Evolutionary conservation across 1,140 invertebrate genomes (phyloP), one percentile per base, ranked within the genome.

Genomic region (Ectropis grisescens): DNA sequence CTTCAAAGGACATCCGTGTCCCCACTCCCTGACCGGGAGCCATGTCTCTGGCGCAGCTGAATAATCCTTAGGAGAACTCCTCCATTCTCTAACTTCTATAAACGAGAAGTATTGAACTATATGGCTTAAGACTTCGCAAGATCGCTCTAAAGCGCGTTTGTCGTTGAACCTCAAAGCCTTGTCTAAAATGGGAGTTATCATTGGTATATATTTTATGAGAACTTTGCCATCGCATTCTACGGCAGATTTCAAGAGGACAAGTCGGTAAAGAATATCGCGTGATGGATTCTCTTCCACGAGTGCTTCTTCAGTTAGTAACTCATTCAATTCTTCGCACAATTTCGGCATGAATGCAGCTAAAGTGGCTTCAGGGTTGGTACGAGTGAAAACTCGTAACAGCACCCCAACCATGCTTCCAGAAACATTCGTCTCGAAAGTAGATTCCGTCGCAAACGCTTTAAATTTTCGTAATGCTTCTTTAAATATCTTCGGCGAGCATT

Each of bases 1-100:
- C 13, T 90, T 74, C 2, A 91, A 56, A 49, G 92, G 75, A 7
- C 87, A 85, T 1, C 88, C 79, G 37, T 87, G 83, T 0, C 92
- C 95, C 96, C 95, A 98, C 42, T 95, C 89, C 6, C 89, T 89
- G 10, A 95, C 87, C 2, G 93, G 88, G 6, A 95, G 79, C 82
- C 90, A 93, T 30, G 92, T 86, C 24, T 85, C 82, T 1, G 91
- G 78, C 1, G 87, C 86, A 30, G 85, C 81, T 30, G 90, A 86
- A 44, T 87, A 89, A 34, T 88, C 84, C 7, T 85, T 76, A 3
- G 85, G 66, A 1, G 85, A 85, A 58, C 87, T 90, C 25, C 83
- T 82, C 57, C 85, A 89, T 34, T 93, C 89, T n/a, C 82, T 78
- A 1, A 90, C 83, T 41, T 87, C 86, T 0, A 90, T 38, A 26